Base-by-base conservation (phyloP, 2,113 vertebrate species). In the Passerina amoena region DNA sequence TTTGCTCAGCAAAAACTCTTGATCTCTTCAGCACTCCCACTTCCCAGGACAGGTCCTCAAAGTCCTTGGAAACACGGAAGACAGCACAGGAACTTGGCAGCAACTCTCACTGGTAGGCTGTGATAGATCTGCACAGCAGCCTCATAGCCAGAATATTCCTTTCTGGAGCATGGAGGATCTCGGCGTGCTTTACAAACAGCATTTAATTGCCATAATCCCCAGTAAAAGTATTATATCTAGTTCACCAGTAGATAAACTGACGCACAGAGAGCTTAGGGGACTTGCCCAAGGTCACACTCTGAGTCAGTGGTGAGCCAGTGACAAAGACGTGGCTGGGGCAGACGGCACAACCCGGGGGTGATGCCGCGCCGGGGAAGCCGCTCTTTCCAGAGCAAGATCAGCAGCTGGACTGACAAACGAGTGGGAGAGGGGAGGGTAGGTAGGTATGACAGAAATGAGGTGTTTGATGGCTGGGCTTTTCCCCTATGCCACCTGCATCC, bases 191-290 rank as follows among this genome's bases (percentile, higher is more conserved):
- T 60, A 92, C 68, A 86, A 82, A 90, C 63, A 81, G 50, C 85
- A 47, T 83, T 94, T 96, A 96, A 92, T 96, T 96, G 94, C 90
- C 82, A n/a, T 94, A 97, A 96, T 94, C 94, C 93, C 73, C 44
- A n/a, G 93, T 83, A 90, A 90, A 96, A 92, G 92, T 94, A 96
- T 96, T 93, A 86, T 87, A 94, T 91, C 89, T 82, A 70, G 94
- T 96, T 93, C 90, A 83, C 59, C 85, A 83, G 68, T 86, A 96
- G 96, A 94, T 94, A 90, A 94, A 96, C 75, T 92, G 96, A 96
- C 24, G 82, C 96, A 96, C 12, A 8, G 82, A 88, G 94, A 82
- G 90, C 93, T 94, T 90, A 92, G 83, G 82, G 90, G 96, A 93
- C 90, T 84, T 86, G 94, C 90, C 92, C 93, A 96, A 96, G 94